phyloP scores from a whole-genome alignment of 2,888 invertebrate genomes.

The Nebria salina region DNA sequence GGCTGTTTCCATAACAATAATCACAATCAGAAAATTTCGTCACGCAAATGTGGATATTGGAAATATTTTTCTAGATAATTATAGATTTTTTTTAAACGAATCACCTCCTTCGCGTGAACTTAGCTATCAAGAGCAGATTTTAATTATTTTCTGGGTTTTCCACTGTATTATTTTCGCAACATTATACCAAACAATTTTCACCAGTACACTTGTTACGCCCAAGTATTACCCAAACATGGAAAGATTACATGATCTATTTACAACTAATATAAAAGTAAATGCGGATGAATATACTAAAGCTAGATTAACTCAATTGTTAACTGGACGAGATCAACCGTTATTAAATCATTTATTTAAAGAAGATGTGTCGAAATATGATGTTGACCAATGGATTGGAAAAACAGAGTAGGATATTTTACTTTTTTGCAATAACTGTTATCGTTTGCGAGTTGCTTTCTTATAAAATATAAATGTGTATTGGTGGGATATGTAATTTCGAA shows the following conservation, averaged over 20 bases:
- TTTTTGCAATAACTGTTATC: too few relatives aligned
- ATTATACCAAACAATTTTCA: not conserved
- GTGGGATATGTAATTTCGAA: not conserved
- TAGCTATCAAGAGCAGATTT: slow-evolving; percentile 7
- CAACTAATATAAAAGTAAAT: not conserved
- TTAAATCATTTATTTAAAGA: too few relatives aligned
- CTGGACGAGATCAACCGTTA: too few relatives aligned
- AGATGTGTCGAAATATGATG: not conserved
- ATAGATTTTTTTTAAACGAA: slow-evolving; percentile 10
- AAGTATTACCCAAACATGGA: not conserved
- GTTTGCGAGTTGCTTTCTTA: too few relatives aligned
- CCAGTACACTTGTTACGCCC: not conserved
- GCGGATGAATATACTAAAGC: not conserved
- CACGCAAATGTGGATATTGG: not conserved
- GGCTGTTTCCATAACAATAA: slow-evolving; percentile 22
- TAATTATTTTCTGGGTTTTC: not conserved
- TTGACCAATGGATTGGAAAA: not conserved
- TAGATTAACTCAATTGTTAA: too few relatives aligned
- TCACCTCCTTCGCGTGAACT: slow-evolving; percentile 9
- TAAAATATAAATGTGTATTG: too few relatives aligned
- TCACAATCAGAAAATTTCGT: slow-evolving; percentile 7
- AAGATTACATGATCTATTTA: slow-evolving; percentile 2
- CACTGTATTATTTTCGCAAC: slow-evolving; percentile 17
- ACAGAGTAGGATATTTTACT: too few relatives aligned
- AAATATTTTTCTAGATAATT: slow-evolving; percentile 25